phyloP scores from a whole-genome alignment of 2,113 vertebrate genomes.

The Pelobates fuscus region DNA sequence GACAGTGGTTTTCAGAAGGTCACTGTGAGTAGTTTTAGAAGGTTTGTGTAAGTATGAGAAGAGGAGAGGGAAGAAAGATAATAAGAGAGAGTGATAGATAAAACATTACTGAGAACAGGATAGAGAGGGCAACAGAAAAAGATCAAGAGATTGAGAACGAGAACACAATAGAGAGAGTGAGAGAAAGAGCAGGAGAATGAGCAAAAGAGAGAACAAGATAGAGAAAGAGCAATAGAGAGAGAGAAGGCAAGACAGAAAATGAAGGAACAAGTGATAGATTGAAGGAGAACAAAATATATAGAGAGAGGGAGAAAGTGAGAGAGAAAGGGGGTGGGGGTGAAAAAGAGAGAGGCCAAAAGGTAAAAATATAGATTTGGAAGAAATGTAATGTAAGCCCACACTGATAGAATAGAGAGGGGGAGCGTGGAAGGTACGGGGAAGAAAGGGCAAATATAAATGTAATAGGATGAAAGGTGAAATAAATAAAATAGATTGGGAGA shows the following conservation, averaged over 20 bases:
- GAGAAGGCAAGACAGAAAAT: not conserved
- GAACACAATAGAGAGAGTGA: not conserved
- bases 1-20: too few species aligned
- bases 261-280: not conserved
- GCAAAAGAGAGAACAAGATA: not conserved
- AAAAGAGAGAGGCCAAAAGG: not conserved
- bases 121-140: not conserved
- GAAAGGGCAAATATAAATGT: too few species aligned
- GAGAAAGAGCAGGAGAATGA: not conserved
- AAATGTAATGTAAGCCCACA: not conserved
- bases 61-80: too few species aligned
- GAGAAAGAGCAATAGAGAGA: not conserved
- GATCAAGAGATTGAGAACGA: not conserved
- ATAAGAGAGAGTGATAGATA: not conserved
- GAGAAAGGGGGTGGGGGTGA: not conserved
- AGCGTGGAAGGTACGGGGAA: too few species aligned
- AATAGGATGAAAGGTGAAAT: not conserved
- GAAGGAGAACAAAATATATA: not conserved
- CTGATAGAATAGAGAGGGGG: too few species aligned
- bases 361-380: not conserved
- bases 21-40: too few species aligned
- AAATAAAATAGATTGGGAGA: not conserved
- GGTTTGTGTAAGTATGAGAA: too few species aligned
- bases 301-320: not conserved
- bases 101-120: not conserved